These are phyloP conservation scores for Dione vanillae DNA, from an alignment of 2,888 invertebrate species.

Conservation along the genomic window DNA sequence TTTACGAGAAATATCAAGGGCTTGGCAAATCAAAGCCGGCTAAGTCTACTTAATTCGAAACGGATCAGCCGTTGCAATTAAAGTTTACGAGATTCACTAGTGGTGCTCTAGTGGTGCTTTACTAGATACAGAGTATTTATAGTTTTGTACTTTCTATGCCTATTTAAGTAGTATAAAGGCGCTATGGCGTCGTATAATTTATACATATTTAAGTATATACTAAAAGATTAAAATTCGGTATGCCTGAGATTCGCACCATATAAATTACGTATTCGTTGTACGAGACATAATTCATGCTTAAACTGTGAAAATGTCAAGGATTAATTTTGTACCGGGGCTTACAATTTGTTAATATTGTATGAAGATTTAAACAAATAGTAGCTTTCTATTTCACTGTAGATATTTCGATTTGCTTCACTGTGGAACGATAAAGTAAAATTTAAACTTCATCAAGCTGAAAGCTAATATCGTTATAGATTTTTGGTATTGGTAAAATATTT, in stretches of 20 bases:
- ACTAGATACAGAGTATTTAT: neutral
- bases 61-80: constrained; percentile 30
- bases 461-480: neutral
- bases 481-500: neutral
- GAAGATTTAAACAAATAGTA: constrained; percentile 9
- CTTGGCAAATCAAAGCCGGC: constrained; percentile 32
- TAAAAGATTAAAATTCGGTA: constrained; percentile 1
- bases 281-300: constrained; percentile 22
- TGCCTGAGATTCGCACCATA: constrained; percentile 8
- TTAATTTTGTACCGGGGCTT: constrained; percentile 12
- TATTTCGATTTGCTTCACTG: neutral
- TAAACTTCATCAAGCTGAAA: neutral
- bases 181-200: no score
- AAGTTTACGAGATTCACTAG: constrained; percentile 20
- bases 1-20: constrained; percentile 30
- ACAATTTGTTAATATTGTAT: constrained; percentile 23
- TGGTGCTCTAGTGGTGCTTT: constrained; percentile 4
- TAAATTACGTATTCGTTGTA: constrained; percentile 18
- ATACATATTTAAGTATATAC: neutral
- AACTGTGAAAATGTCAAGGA: constrained; percentile 25
- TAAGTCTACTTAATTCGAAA: constrained; percentile 33
- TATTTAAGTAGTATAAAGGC: no score
- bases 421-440: neutral
- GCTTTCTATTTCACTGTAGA: neutral
- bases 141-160: neutral